Conservation (phyloP, 1,140 invertebrate genomes). For the Zaprionus gabonicus region DNA sequence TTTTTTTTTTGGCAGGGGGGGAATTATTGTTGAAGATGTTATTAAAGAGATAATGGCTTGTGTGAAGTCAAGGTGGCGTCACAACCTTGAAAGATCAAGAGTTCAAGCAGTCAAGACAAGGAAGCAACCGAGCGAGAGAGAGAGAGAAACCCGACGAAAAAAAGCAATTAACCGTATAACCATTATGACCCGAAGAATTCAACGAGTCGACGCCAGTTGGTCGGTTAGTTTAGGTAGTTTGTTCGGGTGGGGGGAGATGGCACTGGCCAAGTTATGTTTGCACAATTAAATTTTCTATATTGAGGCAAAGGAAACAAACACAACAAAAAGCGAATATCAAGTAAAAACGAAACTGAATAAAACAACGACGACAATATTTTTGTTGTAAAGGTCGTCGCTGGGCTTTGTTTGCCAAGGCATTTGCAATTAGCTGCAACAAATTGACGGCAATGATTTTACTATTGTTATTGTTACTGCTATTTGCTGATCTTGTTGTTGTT, state of each 20-base stretch:
- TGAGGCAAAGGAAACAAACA: constrained; percentile 19
- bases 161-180: constrained; percentile 74
- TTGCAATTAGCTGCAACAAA: constrained; percentile 73
- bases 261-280: constrained; percentile 66
- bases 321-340: constrained; percentile 14
- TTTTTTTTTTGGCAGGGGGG: constrained; percentile 28
- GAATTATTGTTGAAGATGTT: constrained; percentile 54
- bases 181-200: constrained; percentile 37
- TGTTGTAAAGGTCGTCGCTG: constrained; percentile 52
- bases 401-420: constrained; percentile 61
- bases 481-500: not conserved
- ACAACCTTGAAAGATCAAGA: constrained; percentile 75
- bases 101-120: constrained; percentile 61
- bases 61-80: constrained; percentile 36
- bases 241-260: constrained; percentile 4
- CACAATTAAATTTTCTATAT: constrained; percentile 62
- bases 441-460: constrained; percentile 61
- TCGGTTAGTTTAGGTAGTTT: constrained; percentile 15
- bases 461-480: constrained; percentile 14
- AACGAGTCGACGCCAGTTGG: constrained; percentile 16
- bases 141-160: constrained; percentile 33
- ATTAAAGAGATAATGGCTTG: constrained; percentile 71
- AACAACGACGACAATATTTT: not conserved
- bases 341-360: constrained; percentile 23
- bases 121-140: constrained; percentile 35